Evolutionary conservation across 2,888 invertebrate species (phyloP), one percentile per base, ranked within the genome.

Genomic region (Andrena minutula): DNA sequence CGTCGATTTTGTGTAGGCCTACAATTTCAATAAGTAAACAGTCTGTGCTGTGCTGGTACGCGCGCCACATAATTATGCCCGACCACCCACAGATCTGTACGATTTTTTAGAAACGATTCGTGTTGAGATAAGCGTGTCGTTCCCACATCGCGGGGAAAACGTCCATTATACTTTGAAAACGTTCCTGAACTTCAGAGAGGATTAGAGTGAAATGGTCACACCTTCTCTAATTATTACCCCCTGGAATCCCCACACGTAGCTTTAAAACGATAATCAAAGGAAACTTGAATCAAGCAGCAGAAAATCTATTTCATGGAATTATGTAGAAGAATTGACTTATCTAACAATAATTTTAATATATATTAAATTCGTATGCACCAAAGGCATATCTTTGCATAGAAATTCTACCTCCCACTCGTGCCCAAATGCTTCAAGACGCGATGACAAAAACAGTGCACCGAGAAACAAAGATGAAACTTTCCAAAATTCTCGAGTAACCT

Each of bases 1-100:
- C 82, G 49, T 69, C 83, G 85, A 87, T 86, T 87, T 84, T 82
- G 73, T 78, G 81, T 84, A 86, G 82, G 79, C 81, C 75, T 78
- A 82, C 84, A 66, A 78, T 75, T 69, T 71, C 75, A 69, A 65
- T 81, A 79, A 83, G 81, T 83, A 84, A 84, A 79, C 75, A 82
- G 80, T 26, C 76, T 20, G 76, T 68, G 47, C 65, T 16, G 28
- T 49, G 61, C 28, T 76, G 41, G 53, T 49, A 28, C 73, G 35
- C 60, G 23, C 49, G 51, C 47, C 65, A 69, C 73, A 56, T 69
- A 80, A 80, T 86, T 80, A 66, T 35, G 60, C 69, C 61, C 72
- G 56, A 51, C 35, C n/a, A 56, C 32, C 47, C 32, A 47, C 58
- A n/a, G 23, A 26, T 20, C 41, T 23, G 20, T 20, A 12, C 61